phyloP scores from a whole-genome alignment of 2,113 vertebrate genomes.

The Scophthalmus maximus region DNA sequence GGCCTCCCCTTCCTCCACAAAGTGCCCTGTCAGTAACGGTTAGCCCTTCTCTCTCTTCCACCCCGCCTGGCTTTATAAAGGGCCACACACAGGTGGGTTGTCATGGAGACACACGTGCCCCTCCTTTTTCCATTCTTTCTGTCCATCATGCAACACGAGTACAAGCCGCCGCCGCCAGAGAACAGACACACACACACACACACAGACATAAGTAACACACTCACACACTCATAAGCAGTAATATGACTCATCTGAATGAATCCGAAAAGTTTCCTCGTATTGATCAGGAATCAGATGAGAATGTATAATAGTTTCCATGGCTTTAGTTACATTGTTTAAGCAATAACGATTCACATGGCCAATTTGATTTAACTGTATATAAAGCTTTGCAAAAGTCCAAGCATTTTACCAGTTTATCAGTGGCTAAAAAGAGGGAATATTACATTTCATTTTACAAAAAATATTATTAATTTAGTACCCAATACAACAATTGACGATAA shows the following conservation, averaged over 20 bases:
- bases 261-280: constrained; percentile 10
- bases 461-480: too few species aligned
- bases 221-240: constrained; percentile 3
- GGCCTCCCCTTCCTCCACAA: constrained; percentile 66
- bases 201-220: not conserved
- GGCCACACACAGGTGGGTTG: constrained; percentile 85
- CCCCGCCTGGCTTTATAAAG: constrained; percentile 83
- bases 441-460: too few species aligned
- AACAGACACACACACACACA: constrained; percentile 31
- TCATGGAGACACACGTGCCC: constrained; percentile 73
- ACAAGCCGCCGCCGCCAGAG: constrained; percentile 51
- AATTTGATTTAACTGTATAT: too few species aligned
- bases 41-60: constrained; percentile 84
- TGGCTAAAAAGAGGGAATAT: too few species aligned
- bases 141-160: constrained; percentile 58
- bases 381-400: too few species aligned
- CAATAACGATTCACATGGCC: too few species aligned
- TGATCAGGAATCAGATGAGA: not conserved
- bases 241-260: constrained; percentile 3
- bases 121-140: constrained; percentile 60
- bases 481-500: too few species aligned
- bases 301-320: too few species aligned
- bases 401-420: too few species aligned
- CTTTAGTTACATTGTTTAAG: too few species aligned
- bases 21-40: constrained; percentile 82